Base-by-base conservation (phyloP, 2,113 vertebrate species). In the Ciconia stormi region DNA sequence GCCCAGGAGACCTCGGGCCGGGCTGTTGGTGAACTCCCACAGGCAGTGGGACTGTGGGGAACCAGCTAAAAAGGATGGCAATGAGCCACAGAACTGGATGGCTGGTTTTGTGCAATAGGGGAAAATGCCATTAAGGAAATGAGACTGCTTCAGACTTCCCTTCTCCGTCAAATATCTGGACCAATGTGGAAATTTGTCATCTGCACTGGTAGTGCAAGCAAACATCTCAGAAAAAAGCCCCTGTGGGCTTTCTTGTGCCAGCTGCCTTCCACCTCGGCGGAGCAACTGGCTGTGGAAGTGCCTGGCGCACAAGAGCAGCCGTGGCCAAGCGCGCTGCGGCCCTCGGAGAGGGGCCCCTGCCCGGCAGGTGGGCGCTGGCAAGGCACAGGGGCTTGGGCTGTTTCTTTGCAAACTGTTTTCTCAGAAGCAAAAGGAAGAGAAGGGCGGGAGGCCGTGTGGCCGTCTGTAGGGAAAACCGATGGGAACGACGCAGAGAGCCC, bases 311-410 rank as follows among this genome's bases (percentile, higher is more conserved):
- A 1, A 34, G 17, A 30, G 7, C 56, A 62, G 53, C 63, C 10
- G 0, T 3, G 40, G 59, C 18, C 7, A 49, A 40, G 6, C 6
- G n/a, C 34, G 6, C 49, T 32, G 69, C 9, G 12, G 32, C 44
- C 69, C 40, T 13, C 0, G 1, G 34, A 29, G 46, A 52, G 55
- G 22, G 11, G 10, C 10, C 25, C 23, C 49, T 5, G 44, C 40
- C 46, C 1, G 13, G 36, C 9, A 22, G 46, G 6, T 0, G 0
- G 47, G 4, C 11, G 19, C 56, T 56, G 62, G 50, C 0, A 4
- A 65, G 61, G 61, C 62, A 11, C 2, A 0, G 26, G 16, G 10
- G 2, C 25, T 30, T 2, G 32, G 27, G 12, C 6, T 17, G 1
- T 16, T 91, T 17, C 44, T 40, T 12, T 42, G 6, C 7, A 6